These are phyloP conservation scores for Unio pictorum DNA, from an alignment of 2,888 invertebrate genomes.

Conservation along the genomic window DNA sequence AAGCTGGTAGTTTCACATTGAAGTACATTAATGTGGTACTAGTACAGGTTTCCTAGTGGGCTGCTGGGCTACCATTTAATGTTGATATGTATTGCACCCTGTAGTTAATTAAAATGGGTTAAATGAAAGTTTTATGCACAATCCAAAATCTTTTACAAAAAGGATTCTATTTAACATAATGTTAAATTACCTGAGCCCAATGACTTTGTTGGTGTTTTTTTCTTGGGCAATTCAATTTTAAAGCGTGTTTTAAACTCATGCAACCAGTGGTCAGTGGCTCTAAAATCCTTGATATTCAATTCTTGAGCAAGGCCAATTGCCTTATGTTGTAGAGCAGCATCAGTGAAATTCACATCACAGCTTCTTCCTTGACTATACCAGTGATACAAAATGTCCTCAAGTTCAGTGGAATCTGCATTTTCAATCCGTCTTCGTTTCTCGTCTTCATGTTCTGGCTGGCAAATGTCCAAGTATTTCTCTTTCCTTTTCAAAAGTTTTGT, in stretches of 20 bases:
- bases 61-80: no score
- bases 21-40: no score
- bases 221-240: neutral
- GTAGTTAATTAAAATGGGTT: no score
- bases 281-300: constrained; percentile 8
- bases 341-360: constrained; percentile 9
- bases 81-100: no score
- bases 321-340: constrained; percentile 11
- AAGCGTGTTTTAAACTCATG: constrained; percentile 10
- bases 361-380: constrained; percentile 10
- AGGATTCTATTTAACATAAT: no score
- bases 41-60: no score
- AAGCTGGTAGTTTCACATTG: no score
- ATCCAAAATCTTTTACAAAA: no score
- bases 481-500: constrained; percentile 36
- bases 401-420: constrained; percentile 7
- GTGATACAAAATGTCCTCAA: constrained; percentile 18
- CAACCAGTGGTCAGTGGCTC: constrained; percentile 7
- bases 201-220: no score
- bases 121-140: no score
- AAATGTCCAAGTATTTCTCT: constrained; percentile 13
- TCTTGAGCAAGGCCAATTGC: constrained; percentile 7
- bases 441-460: neutral
- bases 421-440: constrained; percentile 1
- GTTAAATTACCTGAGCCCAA: no score